A percentile compares a stretch with the other conserved stretches of the same genome.
Evolutionary conservation across 2,888 invertebrate genomes (phyloP).

Genomic region (Eilema sororculum): DNA sequence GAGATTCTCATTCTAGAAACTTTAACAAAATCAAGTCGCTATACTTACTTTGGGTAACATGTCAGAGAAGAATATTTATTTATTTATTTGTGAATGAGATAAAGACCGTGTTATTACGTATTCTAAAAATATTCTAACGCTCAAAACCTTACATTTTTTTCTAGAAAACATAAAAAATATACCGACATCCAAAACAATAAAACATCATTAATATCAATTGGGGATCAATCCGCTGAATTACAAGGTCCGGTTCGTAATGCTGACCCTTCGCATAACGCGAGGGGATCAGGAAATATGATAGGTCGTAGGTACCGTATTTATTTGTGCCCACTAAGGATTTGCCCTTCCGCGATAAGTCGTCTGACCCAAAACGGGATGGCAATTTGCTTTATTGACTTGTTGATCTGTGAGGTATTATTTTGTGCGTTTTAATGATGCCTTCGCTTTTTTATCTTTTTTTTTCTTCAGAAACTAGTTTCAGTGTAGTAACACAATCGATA

Average conservation of each 20-base stretch:
- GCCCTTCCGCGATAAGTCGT: constrained; percentile 79
- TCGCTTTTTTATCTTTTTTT: neutral
- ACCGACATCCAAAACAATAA: constrained; percentile 64
- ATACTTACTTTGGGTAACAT: no score
- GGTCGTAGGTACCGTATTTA: constrained; percentile 75
- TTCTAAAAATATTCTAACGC: neutral
- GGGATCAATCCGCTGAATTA: constrained; percentile 65
- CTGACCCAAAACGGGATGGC: constrained; percentile 80
- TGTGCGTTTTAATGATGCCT: constrained; percentile 34
- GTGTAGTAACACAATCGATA: no score
- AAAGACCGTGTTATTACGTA: no score
- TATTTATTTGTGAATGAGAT: neutral
- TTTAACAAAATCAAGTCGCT: no score
- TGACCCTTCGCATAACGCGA: constrained; percentile 82
- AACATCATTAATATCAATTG: constrained; percentile 66
- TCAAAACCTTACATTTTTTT: no score
- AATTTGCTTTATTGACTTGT: constrained; percentile 78
- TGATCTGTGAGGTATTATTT: constrained; percentile 63
- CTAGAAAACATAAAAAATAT: constrained; percentile 23
- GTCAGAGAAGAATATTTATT: no score
- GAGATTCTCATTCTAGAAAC: no score
- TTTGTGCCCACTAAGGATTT: constrained; percentile 83
- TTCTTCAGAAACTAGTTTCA: neutral
- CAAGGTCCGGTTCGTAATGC: constrained; percentile 60
- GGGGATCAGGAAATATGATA: constrained; percentile 84